Evolutionary conservation across 2,888 invertebrate genomes (phyloP).

Genomic region (Nomada fucata): DNA sequence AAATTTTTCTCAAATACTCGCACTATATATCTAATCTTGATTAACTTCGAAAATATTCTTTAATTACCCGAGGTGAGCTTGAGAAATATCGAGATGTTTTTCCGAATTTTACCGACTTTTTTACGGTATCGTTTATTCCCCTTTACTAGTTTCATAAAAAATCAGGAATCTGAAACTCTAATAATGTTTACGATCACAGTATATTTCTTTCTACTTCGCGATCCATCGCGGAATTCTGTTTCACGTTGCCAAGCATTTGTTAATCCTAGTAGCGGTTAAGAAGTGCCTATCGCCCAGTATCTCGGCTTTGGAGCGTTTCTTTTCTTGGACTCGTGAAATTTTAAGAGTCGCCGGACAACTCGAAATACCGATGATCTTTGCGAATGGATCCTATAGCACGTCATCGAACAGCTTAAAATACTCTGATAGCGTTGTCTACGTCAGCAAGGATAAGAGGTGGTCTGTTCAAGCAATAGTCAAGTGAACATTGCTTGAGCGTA

Average conservation of each 20-base stretch:
- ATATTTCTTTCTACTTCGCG: background rate
- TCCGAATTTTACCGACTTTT: too few relatives aligned
- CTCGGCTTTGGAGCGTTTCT: conserved; percentile 30
- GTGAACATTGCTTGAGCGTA: conserved; percentile 18
- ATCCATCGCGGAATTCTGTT: background rate
- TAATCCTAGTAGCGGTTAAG: background rate
- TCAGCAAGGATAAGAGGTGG: conserved; percentile 54
- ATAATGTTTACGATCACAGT: background rate
- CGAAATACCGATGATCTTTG: conserved; percentile 31
- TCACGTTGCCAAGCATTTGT: background rate
- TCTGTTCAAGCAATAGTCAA: conserved; percentile 54
- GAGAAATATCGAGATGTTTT: too few relatives aligned
- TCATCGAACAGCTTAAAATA: conserved; percentile 47
- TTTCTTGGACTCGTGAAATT: conserved; percentile 35
- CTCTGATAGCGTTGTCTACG: conserved; percentile 39
- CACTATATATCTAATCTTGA: too few relatives aligned
- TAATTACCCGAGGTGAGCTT: too few relatives aligned
- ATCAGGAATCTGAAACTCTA: background rate
- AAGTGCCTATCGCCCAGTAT: background rate
- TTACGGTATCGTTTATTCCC: background rate
- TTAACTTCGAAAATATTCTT: too few relatives aligned
- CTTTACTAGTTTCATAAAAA: background rate
- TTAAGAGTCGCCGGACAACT: conserved; percentile 3
- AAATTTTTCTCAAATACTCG: background rate
- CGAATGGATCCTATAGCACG: conserved; percentile 21